Percentiles rank a stretch among this genome's conserved stretches.
These are phyloP conservation scores for Atlantisia rogersi DNA, from an alignment of 2,113 vertebrate genomes.

Conservation along the genomic window DNA sequence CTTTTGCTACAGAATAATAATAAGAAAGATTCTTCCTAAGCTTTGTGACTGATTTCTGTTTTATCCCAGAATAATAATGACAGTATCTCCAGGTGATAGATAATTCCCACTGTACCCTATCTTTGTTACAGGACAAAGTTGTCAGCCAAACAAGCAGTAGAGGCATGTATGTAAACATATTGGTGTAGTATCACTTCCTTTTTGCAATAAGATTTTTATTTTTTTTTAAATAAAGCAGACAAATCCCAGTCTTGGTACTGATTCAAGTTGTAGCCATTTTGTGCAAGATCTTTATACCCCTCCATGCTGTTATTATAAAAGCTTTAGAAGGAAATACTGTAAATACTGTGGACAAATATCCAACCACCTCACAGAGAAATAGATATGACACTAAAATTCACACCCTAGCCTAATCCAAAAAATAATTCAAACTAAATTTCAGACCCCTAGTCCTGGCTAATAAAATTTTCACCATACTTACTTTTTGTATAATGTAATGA, in stretches of 20 bases:
- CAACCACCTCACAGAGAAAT: not conserved
- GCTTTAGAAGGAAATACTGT: not conserved
- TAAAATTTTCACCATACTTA: not conserved
- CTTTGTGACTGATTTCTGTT: not conserved
- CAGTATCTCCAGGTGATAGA: not conserved
- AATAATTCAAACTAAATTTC: not conserved
- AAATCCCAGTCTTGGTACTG: not conserved
- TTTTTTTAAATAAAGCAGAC: not conserved
- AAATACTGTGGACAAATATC: not conserved
- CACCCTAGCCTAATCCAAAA: not conserved
- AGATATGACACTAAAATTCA: not conserved
- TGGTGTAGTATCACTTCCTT: not conserved
- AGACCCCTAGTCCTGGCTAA: not conserved
- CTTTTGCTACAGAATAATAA: not conserved
- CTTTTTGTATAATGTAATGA: not conserved
- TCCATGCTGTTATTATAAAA: not conserved
- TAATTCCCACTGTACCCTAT: not conserved
- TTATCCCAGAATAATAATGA: not conserved
- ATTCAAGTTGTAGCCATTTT: not conserved
- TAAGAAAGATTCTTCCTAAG: not conserved
- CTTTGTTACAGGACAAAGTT: not conserved
- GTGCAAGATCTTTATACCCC: not conserved
- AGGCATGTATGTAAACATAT: not conserved
- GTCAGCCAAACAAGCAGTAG: not conserved
- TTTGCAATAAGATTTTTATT: not conserved